Evolutionary conservation across 2,888 invertebrate genomes (phyloP), one percentile per base, ranked within the genome.

Genomic region (Cataglyphis albicans): DNA sequence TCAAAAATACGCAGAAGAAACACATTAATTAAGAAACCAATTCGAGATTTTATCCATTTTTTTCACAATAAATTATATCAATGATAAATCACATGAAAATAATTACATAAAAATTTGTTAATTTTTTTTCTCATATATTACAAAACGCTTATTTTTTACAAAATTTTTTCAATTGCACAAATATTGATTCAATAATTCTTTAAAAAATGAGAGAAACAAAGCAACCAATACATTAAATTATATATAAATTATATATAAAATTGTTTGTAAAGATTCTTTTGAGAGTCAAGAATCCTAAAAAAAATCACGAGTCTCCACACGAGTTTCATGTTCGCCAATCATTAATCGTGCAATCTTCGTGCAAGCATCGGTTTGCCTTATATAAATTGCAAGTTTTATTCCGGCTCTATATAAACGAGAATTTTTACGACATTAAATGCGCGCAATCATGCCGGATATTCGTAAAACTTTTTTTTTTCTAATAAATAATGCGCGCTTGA

Each of bases 341-440:
- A 63, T 81, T 76, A 81, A 63, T 81, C 52, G 63, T 21, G 59
- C 63, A 55, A 38, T 81, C 63, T 41, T 29, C 25, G 25, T 29
- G 25, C 25, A 44, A 57, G 25, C 52, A 38, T 72, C 76, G 63
- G 38, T 41, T 59, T 64, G 81, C 76, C 52, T 76, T 48, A 61
- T 59, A 52, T 63, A 75, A 68, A 63, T 32, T 76, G 55, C 41
- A 72, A 80, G 72, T 80, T 72, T 80, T 80, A 80, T 80, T 72
- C 41, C 12, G 59, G n/a, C 41, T 68, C 25, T 41, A 32, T 65
- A 68, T 15, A 76, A 55, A 70, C 44, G 59, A 12, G 44, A 48
- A 75, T 63, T 63, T 29, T 64, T 41, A 52, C 29, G 72, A 72
- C 44, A 48, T 70, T 25, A 48, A 25, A 59, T 57, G 59, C 21